phyloP scores from a whole-genome alignment of 2,113 vertebrate genomes.

The Peromyscus polionotus region DNA sequence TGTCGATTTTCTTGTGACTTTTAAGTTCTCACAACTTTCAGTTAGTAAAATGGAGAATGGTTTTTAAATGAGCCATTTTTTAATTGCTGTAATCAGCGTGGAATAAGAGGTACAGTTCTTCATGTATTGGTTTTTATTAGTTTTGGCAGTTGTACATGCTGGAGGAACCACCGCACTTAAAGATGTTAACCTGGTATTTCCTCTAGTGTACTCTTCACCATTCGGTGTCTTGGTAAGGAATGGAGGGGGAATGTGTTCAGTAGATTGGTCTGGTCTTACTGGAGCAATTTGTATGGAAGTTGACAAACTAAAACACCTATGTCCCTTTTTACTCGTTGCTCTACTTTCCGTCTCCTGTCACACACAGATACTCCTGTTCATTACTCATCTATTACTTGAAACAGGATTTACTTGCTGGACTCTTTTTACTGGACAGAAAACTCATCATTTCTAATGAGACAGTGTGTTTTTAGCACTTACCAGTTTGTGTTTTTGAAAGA shows the following conservation, averaged over 20 bases:
- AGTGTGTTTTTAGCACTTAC: background rate
- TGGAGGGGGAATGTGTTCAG: background rate
- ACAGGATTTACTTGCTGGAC: background rate
- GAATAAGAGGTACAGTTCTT: background rate
- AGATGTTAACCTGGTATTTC: background rate
- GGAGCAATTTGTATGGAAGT: background rate
- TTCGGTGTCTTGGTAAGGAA: background rate
- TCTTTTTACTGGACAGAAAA: background rate
- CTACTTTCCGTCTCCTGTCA: background rate
- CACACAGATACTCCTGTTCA: background rate
- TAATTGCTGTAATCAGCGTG: background rate
- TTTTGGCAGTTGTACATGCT: background rate
- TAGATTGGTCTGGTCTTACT: background rate
- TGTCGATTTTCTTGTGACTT: background rate
- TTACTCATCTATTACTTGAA: background rate
- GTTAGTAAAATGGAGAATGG: background rate
- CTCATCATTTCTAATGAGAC: background rate
- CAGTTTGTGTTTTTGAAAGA: background rate
- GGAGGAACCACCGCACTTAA: background rate
- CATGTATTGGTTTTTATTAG: background rate
- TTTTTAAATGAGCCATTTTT: constrained; percentile 3
- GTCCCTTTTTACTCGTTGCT: background rate
- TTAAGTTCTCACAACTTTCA: constrained; percentile 1
- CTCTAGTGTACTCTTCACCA: background rate
- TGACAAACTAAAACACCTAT: background rate